Conservation (phyloP, 2,888 invertebrate genomes). For the Orchesellides sinensis region DNA sequence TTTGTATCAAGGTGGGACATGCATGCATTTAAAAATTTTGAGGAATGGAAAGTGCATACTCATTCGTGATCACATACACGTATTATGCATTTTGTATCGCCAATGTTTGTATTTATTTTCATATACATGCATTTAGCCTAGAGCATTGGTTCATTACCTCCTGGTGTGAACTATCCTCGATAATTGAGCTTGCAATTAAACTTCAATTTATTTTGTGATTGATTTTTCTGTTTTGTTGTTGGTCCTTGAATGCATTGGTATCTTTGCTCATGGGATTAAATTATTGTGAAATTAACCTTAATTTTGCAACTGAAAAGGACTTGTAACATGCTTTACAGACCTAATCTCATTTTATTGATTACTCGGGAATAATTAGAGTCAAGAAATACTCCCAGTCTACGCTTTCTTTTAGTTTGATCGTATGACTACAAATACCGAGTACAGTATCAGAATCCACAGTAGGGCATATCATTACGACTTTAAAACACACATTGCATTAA, state of each 20-base stretch:
- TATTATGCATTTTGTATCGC: background rate
- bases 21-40: slow-evolving; percentile 4
- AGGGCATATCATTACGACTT: too few species aligned
- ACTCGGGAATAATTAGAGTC: too few species aligned
- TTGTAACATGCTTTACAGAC: background rate
- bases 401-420: too few species aligned
- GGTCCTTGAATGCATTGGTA: slow-evolving; percentile 1
- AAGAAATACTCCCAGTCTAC: too few species aligned
- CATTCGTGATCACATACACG: slow-evolving; percentile 3
- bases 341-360: too few species aligned
- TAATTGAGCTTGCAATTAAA: slow-evolving; percentile 39
- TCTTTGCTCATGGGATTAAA: background rate
- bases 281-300: slow-evolving; percentile 36
- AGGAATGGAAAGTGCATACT: slow-evolving; percentile 35
- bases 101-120: slow-evolving; percentile 18
- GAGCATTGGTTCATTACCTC: slow-evolving; percentile 43
- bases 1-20: slow-evolving; percentile 41
- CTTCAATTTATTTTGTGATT: slow-evolving; percentile 31
- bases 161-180: slow-evolving; percentile 52
- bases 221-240: slow-evolving; percentile 39
- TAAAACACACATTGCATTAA: background rate
- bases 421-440: too few species aligned
- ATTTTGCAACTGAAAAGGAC: background rate
- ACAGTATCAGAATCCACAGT: too few species aligned
- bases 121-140: too few species aligned